Percentiles rank a stretch among this genome's conserved stretches.
These are phyloP conservation scores for Chouioia cunea DNA, from an alignment of 2,888 invertebrate genomes.

Conservation along the genomic window DNA sequence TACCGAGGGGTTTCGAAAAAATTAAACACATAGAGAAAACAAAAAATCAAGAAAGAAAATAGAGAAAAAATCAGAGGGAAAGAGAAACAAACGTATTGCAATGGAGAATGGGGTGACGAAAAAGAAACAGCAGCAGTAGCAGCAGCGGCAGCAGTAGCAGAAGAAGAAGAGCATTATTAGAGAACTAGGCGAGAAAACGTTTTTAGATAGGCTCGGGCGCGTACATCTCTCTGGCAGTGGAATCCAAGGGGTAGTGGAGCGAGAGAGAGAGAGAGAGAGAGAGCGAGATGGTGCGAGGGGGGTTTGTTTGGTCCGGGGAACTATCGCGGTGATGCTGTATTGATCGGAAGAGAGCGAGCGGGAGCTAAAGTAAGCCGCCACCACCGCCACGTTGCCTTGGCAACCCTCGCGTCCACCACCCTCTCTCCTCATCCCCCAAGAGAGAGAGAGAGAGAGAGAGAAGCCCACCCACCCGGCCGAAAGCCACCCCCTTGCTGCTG, in stretches of 20 bases:
- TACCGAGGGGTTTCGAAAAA: not conserved
- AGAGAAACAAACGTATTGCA: conserved; percentile 1
- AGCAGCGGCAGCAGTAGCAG: no score
- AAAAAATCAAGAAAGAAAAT: not conserved
- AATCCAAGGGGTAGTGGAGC: conserved; percentile 29
- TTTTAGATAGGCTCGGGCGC: conserved; percentile 36
- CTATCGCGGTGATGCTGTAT: conserved; percentile 65
- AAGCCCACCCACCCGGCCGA: conserved; percentile 46
- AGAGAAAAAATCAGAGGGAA: not conserved
- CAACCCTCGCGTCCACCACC: conserved; percentile 58
- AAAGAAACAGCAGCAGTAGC: not conserved
- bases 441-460: not conserved
- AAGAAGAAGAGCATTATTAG: conserved; percentile 32
- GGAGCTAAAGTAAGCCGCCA: conserved; percentile 64
- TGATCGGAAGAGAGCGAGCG: conserved; percentile 61
- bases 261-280: conserved; percentile 30
- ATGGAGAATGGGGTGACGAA: not conserved
- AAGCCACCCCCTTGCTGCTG: conserved; percentile 32
- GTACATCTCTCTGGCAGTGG: conserved; percentile 35
- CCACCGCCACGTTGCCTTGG: conserved; percentile 62
- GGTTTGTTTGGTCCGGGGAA: conserved; percentile 66
- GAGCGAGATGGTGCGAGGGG: conserved; percentile 37
- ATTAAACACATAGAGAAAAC: conserved; percentile 7
- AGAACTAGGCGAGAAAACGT: conserved; percentile 41
- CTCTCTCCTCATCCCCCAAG: conserved; percentile 22